Base-by-base conservation (phyloP, 2,797 vertebrate genomes). In the Echiichthys vipera region DNA sequence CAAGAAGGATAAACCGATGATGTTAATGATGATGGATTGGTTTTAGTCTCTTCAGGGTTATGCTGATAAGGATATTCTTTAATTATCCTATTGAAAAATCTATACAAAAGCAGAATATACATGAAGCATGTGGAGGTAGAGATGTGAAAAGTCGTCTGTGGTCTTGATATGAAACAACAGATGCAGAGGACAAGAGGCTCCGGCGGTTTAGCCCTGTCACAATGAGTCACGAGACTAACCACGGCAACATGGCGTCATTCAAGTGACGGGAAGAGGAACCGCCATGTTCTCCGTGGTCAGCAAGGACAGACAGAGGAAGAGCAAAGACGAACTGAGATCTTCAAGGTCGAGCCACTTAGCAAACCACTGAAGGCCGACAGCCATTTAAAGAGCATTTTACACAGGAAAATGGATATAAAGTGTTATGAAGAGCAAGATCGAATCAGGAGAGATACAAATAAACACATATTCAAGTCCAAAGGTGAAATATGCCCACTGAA, bases 251-350 rank as follows among this genome's bases (percentile, higher is more conserved):
- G 14, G 59, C 22, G 1, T 64, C 80, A 63, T 47, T 36, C 39
- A 40, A 75, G 61, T 74, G 79, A 74, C 17, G 18, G 79, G 77
- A 83, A 87, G 66, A 82, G 64, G 71, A 85, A 65, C 51, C 7
- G 24, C 36, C 29, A 27, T 29, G 70, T 68, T 78, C 71, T 78
- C 15, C 37, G 20, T 20, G 18, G 65, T 77, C 69, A 80, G 82
- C 73, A 49, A 42, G 57, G 46, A 65, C 8, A 3, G 22, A 65
- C 0, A 5, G 54, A 71, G 50, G 46, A 54, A 37, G 55, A 40
- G 61, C 24, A 9, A 64, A 65, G 39, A 53, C 13, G 4, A 25
- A 65, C 42, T 37, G 34, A 64, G 24, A 47, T 59, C 47, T 25
- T 15, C 54, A 62, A 75, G 75, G 73, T 64, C 20, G 2, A 77